Base-by-base conservation (phyloP, 2,888 invertebrate genomes). In the Glyphotaelius pellucidus region DNA sequence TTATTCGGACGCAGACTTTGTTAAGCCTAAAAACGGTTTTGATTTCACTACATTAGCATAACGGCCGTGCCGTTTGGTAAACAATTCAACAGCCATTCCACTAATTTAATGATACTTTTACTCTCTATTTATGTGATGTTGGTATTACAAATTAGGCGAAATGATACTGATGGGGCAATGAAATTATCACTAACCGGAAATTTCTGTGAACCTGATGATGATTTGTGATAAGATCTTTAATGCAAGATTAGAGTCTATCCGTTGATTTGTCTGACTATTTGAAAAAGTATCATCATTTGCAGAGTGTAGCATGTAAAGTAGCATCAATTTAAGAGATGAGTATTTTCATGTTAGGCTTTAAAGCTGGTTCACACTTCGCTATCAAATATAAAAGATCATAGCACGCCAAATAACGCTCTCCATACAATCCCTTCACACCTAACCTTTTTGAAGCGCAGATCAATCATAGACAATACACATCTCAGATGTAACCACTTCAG, bases 1-100 rank as follows among this genome's bases (percentile, higher is more conserved):
- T 79, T 89, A 89, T 89, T 89, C 88, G 88, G 67, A 47, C 87
- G 14, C 52, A 31, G 87, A 87, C 87, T 87, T 87, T 87, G 87
- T 80, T 79, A 89, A 35, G 35, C 88, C 88, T 67, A 89, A 79
- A 89, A 89, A 89, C 88, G 79, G 35, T 89, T 89, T 89, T 89
- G 88, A 79, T 89, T 89, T 89, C 88, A 89, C 88, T 89, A 89
- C 35, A 89, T 89, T 89, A 89, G 80, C 88, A 89, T 89, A 89
- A 89, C 79, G 88, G 30, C 32, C 83, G 25, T 32, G 31, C 32
- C 83, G 83, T 32, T 67, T 67, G 67, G 67, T 67, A 67, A 67
- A 67, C 67, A 67, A 67, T 67, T 67, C 67, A 67, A 67, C 67
- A 25, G 25, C 67, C n/a, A 67, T n/a, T 67, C 67, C 25, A 67